Evolutionary conservation across 2,797 vertebrate species (phyloP).

Genomic region (Calcarius lapponicus): DNA sequence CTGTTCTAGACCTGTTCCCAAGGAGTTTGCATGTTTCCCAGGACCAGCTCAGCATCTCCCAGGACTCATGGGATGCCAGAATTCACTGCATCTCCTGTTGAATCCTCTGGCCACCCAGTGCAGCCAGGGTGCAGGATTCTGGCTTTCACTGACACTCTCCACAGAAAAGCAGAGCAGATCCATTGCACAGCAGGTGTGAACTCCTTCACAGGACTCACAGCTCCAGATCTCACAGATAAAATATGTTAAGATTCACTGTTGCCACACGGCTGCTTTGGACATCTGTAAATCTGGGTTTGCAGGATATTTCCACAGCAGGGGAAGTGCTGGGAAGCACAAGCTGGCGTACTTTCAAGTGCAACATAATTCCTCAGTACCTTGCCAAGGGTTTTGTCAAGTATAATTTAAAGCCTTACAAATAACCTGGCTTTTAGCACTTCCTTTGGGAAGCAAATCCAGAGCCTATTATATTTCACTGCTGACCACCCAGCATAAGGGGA

Average conservation of each 20-base stretch:
- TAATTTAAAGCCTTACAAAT: conserved; percentile 45
- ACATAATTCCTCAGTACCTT: neutral
- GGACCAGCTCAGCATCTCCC: neutral
- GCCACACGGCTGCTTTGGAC: neutral
- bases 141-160: neutral
- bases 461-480: neutral
- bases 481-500: neutral
- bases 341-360: neutral
- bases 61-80: accelerated
- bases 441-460: neutral
- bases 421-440: conserved; percentile 28
- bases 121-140: neutral
- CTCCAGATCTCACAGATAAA: neutral
- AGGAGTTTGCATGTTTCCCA: neutral
- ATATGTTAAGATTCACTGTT: neutral
- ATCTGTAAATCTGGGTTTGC: neutral
- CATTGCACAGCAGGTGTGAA: neutral
- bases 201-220: neutral
- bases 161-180: neutral
- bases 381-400: conserved; percentile 41
- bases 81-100: neutral
- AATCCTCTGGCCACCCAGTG: neutral
- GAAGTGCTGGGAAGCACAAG: neutral
- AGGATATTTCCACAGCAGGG: neutral
- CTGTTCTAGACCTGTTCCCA: neutral